A percentile compares a stretch with the other conserved stretches of the same genome.
These are phyloP conservation scores for Bombus confusus DNA, from an alignment of 1,140 invertebrate species.

Conservation along the genomic window DNA sequence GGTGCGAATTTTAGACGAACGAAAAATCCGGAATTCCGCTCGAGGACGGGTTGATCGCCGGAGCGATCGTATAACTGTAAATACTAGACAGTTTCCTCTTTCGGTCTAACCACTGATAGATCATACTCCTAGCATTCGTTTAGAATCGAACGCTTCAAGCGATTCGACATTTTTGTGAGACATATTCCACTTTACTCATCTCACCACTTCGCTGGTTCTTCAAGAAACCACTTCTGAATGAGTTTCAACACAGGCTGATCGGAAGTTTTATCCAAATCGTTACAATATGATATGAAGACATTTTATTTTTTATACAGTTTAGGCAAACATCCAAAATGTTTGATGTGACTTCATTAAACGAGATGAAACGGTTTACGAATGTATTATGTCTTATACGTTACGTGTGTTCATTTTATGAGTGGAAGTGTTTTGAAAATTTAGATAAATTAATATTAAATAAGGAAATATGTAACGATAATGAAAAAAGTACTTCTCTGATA, in stretches of 20 bases:
- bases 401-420: not conserved
- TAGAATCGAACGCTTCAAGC: constrained; percentile 55
- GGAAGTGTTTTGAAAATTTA: not conserved
- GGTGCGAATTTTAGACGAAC: not conserved
- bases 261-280: not conserved
- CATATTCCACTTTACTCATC: constrained; percentile 26
- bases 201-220: not conserved
- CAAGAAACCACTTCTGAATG: not conserved
- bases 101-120: constrained; percentile 49
- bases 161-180: constrained; percentile 62
- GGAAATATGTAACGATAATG: not conserved
- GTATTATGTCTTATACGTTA: no score
- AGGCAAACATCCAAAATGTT: no score
- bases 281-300: not conserved
- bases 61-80: constrained; percentile 67
- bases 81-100: constrained; percentile 56
- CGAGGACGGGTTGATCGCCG: constrained; percentile 54
- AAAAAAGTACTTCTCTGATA: not conserved
- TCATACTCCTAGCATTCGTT: constrained; percentile 48
- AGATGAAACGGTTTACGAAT: not conserved
- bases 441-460: not conserved
- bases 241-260: not conserved
- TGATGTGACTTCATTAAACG: not conserved
- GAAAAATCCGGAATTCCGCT: constrained; percentile 52
- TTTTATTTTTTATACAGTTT: no score